phyloP scores from a whole-genome alignment of 2,113 vertebrate species.

The Otocyon megalotis region DNA sequence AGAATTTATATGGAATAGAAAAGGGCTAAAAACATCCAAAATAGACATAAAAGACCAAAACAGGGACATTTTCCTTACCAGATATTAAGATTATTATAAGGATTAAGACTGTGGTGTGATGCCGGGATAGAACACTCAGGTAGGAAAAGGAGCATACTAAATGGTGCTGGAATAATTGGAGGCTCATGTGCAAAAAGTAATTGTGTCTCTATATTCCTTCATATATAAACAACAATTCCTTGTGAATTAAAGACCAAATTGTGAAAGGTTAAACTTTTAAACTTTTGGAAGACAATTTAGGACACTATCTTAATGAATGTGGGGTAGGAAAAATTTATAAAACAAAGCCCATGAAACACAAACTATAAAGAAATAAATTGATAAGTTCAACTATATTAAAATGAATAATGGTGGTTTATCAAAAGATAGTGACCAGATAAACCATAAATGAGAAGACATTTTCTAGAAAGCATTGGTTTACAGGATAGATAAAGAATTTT shows the following conservation, averaged over 20 bases:
- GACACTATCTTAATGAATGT: neutral
- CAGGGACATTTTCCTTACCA: neutral
- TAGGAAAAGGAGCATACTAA: neutral
- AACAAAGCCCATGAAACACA: neutral
- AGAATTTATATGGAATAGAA: conserved; percentile 12
- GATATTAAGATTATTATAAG: neutral
- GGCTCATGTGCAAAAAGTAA: neutral
- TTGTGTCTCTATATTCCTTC: neutral
- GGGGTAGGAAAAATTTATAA: neutral
- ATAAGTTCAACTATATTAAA: neutral
- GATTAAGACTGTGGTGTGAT: neutral
- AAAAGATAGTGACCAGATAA: neutral
- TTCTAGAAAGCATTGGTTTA: neutral
- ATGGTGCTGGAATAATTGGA: neutral
- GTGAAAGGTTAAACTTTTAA: neutral
- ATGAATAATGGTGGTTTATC: neutral
- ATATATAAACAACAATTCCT: neutral
- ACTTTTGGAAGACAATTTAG: neutral
- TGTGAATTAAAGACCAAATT: neutral
- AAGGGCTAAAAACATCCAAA: neutral
- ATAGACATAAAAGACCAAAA: neutral
- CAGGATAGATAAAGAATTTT: neutral
- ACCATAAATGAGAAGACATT: neutral
- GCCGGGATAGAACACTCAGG: neutral
- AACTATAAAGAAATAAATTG: neutral